Evolutionary conservation across 2,888 invertebrate genomes (phyloP), one percentile per base, ranked within the genome.

Genomic region (Drosophila koepferae): DNA sequence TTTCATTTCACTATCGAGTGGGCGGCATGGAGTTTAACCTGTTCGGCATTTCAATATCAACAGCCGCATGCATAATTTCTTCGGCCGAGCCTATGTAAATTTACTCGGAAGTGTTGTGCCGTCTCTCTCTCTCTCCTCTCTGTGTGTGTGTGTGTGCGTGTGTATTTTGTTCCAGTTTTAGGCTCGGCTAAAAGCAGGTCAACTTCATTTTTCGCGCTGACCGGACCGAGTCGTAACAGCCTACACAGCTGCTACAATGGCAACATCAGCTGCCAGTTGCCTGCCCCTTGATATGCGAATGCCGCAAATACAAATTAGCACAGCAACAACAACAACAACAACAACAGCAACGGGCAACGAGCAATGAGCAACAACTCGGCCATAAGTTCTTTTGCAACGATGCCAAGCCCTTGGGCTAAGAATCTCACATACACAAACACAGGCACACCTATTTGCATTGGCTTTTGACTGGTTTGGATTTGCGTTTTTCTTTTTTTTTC

Each of bases 241-340:
- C 51, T n/a, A 51, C 72, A 71, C 72, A 71, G 67, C 65, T 63
- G 58, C 70, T 73, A 53, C 53, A 64, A 59, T 51, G 70, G 69
- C 71, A 74, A 51, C 60, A 71, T 56, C 69, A 59, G 61, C 75
- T 75, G 71, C 56, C 68, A 64, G 70, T 54, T 73, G 53, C 43
- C 66, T 68, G 73, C 66, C 71, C 56, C 67, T 74, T 78, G 76
- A 75, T 85, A 78, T 76, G 81, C 78, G 62, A 86, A 77, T 86
- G 78, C 90, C 89, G 69, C 87, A 89, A 86, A 84, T 77, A 81
- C 90, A 90, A 90, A 87, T 88, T 86, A 90, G 87, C 90, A 74
- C 89, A 82, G 61, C 51, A 65, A 56, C 62, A 67, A 46, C 41
- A 60, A 58, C 14, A 44, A 8, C 61, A 48, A 53, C 54, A 60